phyloP scores from a whole-genome alignment of 1,140 invertebrate genomes.

The Mycetomoellerius zeteki region DNA sequence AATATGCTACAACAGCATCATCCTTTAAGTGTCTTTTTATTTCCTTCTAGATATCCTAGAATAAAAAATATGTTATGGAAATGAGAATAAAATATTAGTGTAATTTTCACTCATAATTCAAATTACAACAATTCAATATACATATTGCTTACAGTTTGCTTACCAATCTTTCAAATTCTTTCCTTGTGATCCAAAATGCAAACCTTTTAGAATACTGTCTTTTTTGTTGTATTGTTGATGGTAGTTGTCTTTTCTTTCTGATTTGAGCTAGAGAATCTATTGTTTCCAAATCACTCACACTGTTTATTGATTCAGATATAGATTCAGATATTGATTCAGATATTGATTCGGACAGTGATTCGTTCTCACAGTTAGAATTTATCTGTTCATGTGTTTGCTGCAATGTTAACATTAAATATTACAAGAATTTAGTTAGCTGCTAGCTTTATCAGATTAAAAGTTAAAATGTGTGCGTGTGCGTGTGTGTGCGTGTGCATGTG shows the following conservation, averaged over 20 bases:
- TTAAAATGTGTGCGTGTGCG: neutral
- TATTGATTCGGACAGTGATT: neutral
- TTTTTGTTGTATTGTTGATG: neutral
- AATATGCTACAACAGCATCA: slow-evolving; percentile 13
- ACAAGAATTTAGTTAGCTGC: neutral
- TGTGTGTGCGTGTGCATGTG: too few species aligned
- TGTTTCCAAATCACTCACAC: slow-evolving; percentile 2
- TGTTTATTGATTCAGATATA: neutral
- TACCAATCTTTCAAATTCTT: neutral
- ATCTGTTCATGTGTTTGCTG: neutral
- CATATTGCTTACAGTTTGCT: neutral
- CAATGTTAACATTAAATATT: slow-evolving; percentile 11
- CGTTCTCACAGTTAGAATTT: neutral
- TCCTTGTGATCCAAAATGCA: slow-evolving; percentile 14
- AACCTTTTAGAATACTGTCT: neutral
- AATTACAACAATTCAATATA: neutral
- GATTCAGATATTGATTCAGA: neutral
- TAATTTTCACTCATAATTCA: neutral
- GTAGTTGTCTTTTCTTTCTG: neutral
- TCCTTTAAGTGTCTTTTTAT: slow-evolving; percentile 8
- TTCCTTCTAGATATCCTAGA: slow-evolving; percentile 1
- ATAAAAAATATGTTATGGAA: slow-evolving; percentile 14
- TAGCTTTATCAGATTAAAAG: neutral
- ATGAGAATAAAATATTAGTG: neutral
- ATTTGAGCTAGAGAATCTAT: neutral